Conservation (phyloP, 2,797 vertebrate genomes). For the Hydrophis major region DNA sequence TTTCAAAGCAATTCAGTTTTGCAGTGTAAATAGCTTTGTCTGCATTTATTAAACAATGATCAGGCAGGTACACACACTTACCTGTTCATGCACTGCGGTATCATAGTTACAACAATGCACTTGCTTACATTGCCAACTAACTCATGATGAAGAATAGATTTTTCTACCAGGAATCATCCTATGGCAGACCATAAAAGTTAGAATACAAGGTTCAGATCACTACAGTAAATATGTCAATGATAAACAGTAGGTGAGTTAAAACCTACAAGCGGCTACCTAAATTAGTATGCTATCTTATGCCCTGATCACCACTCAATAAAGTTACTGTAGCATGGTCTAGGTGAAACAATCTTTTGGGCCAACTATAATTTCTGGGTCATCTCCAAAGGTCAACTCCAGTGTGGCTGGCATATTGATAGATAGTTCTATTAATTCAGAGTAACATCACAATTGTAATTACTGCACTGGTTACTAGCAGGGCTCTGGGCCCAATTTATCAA, state of each 20-base stretch:
- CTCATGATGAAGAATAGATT: background rate
- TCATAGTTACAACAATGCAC: background rate
- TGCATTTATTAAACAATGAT: conserved; percentile 1
- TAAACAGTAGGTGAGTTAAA: background rate
- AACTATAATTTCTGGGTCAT: background rate
- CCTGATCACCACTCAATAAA: background rate
- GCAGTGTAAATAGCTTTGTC: background rate
- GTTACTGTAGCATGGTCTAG: background rate
- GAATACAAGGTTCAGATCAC: background rate
- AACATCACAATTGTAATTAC: background rate
- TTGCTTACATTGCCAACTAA: background rate
- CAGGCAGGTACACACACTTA: background rate
- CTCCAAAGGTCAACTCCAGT: background rate
- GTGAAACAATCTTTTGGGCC: background rate
- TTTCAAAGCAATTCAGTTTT: background rate
- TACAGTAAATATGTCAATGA: background rate
- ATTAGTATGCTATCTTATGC: background rate
- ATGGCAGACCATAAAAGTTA: background rate
- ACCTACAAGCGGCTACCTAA: background rate
- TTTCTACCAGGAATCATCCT: background rate
- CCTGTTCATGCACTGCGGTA: background rate
- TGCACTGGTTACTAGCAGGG: background rate
- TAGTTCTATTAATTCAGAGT: background rate
- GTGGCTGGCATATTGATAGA: background rate
- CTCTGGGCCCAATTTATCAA: background rate